Percentiles rank a stretch among this genome's conserved stretches.
Evolutionary conservation across 1,140 invertebrate species (phyloP).

Genomic region (Oscheius sp.): DNA sequence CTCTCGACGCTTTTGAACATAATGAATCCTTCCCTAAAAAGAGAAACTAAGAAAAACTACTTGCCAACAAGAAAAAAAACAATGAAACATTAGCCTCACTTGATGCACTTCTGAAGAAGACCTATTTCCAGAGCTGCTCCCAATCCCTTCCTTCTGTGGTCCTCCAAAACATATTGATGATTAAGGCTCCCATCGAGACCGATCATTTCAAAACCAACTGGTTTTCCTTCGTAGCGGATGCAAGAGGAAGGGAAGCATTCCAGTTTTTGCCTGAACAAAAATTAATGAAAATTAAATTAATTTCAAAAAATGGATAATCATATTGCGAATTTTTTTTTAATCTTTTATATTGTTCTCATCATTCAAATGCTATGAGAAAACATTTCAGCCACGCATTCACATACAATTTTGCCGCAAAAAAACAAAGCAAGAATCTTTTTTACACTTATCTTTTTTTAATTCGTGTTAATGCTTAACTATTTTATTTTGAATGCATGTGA

Average conservation of each 20-base stretch:
- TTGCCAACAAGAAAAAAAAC: not conserved
- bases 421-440: too few species aligned
- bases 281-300: too few species aligned
- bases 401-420: too few species aligned
- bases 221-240: conserved; percentile 14
- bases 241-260: conserved; percentile 19
- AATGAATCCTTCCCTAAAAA: conserved; percentile 13
- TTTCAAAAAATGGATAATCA: too few species aligned
- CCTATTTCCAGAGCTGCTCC: conserved; percentile 36
- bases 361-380: too few species aligned
- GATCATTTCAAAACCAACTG: conserved; percentile 38
- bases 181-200: conserved; percentile 20
- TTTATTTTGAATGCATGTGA: too few species aligned
- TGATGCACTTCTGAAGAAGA: conserved; percentile 22
- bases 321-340: too few species aligned
- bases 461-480: too few species aligned
- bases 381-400: too few species aligned
- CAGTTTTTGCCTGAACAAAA: conserved; percentile 6
- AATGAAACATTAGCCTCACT: not conserved
- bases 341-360: too few species aligned
- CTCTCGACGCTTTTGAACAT: conserved; percentile 31
- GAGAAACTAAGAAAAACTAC: not conserved
- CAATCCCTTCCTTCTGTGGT: conserved; percentile 34
- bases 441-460: too few species aligned
- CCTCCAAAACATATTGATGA: conserved; percentile 34